These are phyloP conservation scores for Polia nebulosa DNA, from an alignment of 2,888 invertebrate genomes.

Conservation along the genomic window DNA sequence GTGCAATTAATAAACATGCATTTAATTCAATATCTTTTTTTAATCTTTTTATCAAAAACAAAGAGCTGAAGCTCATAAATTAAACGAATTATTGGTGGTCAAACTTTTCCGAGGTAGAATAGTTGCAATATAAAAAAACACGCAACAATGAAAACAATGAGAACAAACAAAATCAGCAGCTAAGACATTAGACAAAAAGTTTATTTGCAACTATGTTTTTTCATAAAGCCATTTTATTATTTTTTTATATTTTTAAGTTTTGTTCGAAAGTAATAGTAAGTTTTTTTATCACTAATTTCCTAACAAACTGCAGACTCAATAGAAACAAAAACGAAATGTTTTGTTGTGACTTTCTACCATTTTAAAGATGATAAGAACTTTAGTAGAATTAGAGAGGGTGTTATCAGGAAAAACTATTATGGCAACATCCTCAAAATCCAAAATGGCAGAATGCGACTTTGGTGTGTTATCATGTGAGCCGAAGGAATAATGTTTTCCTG, in stretches of 20 bases:
- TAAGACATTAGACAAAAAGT: no score
- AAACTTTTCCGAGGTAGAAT: background rate
- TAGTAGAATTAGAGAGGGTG: conserved; percentile 54
- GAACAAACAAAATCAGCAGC: no score
- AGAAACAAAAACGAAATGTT: no score
- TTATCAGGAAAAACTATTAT: conserved; percentile 30
- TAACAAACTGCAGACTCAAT: no score
- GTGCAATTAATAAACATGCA: background rate
- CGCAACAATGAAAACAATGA: no score
- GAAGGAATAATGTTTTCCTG: conserved; percentile 91
- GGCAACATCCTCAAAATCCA: conserved; percentile 86
- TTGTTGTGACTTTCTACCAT: conserved; percentile 38
- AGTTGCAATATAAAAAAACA: conserved; percentile 2
- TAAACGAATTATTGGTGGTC: conserved; percentile 10
- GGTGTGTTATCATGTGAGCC: conserved; percentile 94
- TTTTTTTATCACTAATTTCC: background rate
- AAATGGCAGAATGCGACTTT: conserved; percentile 93
- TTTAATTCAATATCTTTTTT: background rate
- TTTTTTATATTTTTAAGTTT: no score
- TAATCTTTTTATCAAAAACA: background rate
- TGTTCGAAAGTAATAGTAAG: background rate
- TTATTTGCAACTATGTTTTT: no score
- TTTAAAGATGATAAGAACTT: conserved; percentile 17
- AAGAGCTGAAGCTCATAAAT: background rate
- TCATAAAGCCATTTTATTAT: no score